Evolutionary conservation across 2,888 invertebrate species (phyloP).

Genomic region (Macrosiphum euphorbiae): DNA sequence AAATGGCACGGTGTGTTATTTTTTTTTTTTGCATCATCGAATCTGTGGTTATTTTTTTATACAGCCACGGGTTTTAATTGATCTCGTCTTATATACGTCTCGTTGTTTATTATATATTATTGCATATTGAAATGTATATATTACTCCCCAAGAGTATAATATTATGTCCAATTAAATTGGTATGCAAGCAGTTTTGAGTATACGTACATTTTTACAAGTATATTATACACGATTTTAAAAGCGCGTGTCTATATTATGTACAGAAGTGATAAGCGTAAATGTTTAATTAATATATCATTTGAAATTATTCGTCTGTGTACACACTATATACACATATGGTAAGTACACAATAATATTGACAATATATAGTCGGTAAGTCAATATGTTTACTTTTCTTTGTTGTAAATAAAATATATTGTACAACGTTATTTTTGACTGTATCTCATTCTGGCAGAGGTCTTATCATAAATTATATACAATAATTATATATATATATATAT

Average conservation of each 20-base stretch:
- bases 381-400: neutral
- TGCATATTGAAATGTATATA: neutral
- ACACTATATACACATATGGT: neutral
- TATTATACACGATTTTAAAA: neutral
- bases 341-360: conserved; percentile 13
- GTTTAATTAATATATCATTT: conserved; percentile 32
- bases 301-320: neutral
- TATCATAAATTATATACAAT: too few relatives aligned
- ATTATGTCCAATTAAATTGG: conserved; percentile 15
- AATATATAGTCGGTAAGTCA: neutral
- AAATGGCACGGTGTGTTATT: neutral
- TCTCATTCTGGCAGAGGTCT: too few relatives aligned
- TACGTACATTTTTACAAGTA: neutral
- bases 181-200: neutral
- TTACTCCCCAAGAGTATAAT: neutral
- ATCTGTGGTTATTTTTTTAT: neutral
- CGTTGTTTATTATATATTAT: neutral
- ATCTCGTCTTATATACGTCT: neutral
- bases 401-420: neutral
- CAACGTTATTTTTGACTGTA: neutral
- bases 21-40: neutral
- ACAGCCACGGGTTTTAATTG: neutral
- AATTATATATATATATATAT: too few relatives aligned
- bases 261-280: neutral
- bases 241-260: neutral